These are phyloP conservation scores for Timema cristinae DNA, from an alignment of 2,888 invertebrate genomes.

Conservation along the genomic window DNA sequence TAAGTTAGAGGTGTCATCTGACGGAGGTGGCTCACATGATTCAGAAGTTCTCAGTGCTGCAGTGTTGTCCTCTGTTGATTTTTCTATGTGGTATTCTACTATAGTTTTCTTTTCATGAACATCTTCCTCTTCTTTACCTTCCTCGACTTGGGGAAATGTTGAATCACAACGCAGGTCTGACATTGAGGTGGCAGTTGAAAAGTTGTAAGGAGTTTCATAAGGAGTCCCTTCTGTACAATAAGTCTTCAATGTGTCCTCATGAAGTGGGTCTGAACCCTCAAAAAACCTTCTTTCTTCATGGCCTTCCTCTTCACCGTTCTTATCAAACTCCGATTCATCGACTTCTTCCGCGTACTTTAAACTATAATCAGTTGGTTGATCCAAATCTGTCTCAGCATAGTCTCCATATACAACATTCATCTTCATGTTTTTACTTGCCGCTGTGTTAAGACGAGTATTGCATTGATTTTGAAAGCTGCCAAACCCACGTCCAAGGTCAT, in stretches of 20 bases:
- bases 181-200: constrained; percentile 87
- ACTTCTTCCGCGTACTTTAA: constrained; percentile 83
- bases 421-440: constrained; percentile 38
- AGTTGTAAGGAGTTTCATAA: constrained; percentile 67
- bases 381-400: constrained; percentile 85
- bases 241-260: constrained; percentile 82
- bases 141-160: constrained; percentile 38
- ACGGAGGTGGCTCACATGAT: not conserved
- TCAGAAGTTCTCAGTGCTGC: not conserved
- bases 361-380: constrained; percentile 91
- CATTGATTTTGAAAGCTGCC: constrained; percentile 13
- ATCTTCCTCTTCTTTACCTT: constrained; percentile 40
- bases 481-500: constrained; percentile 25
- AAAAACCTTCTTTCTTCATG: constrained; percentile 32
- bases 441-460: constrained; percentile 23
- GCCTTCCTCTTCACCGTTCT: constrained; percentile 26
- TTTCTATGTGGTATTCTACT: not conserved
- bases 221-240: constrained; percentile 92
- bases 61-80: not conserved
- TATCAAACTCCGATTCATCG: constrained; percentile 48
- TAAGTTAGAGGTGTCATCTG: constrained; percentile 17
- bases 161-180: constrained; percentile 66
- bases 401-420: constrained; percentile 49
- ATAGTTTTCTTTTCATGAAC: constrained; percentile 23
- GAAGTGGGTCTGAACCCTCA: constrained; percentile 41